Conservation (phyloP, 2,888 invertebrate species). For the Ischnus inquisitorius region DNA sequence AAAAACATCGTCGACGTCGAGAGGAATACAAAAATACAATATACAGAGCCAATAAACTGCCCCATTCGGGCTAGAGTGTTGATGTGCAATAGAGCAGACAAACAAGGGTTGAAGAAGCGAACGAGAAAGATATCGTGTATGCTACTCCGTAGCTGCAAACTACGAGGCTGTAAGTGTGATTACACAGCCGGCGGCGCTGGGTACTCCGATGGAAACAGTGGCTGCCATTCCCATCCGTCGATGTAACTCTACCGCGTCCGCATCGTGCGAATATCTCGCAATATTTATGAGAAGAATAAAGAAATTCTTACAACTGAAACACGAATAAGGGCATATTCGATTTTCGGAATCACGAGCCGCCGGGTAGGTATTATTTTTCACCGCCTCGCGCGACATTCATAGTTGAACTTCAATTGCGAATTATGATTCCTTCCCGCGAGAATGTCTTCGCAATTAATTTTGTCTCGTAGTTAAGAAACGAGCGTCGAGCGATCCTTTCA, state of each 20-base stretch:
- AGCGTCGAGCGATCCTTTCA: slow-evolving; percentile 46
- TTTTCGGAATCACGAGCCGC: not conserved
- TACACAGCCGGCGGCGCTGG: slow-evolving; percentile 60
- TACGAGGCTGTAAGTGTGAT: slow-evolving; percentile 60
- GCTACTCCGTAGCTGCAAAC: slow-evolving; percentile 26
- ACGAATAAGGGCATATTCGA: not conserved
- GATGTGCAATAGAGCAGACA: slow-evolving; percentile 46
- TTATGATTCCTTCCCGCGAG: slow-evolving; percentile 48
- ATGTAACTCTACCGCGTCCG: not conserved
- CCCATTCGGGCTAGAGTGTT: not conserved
- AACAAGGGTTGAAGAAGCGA: slow-evolving; percentile 43
- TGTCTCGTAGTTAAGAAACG: slow-evolving; percentile 49
- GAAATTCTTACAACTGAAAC: not conserved
- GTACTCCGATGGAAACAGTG: slow-evolving; percentile 58
- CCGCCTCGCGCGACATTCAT: slow-evolving; percentile 1
- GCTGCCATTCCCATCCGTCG: slow-evolving; percentile 54
- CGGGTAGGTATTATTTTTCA: not conserved
- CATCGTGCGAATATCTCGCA: not conserved
- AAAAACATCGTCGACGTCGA: not conserved
- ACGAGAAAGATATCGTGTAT: slow-evolving; percentile 39
- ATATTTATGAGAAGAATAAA: slow-evolving; percentile 9
- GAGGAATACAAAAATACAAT: not conserved
- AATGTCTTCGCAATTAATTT: slow-evolving; percentile 60
- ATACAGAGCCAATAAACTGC: not conserved
- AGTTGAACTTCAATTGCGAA: slow-evolving; percentile 22